Conservation (phyloP, 2,888 invertebrate genomes). For the Caenorhabditis afra region DNA sequence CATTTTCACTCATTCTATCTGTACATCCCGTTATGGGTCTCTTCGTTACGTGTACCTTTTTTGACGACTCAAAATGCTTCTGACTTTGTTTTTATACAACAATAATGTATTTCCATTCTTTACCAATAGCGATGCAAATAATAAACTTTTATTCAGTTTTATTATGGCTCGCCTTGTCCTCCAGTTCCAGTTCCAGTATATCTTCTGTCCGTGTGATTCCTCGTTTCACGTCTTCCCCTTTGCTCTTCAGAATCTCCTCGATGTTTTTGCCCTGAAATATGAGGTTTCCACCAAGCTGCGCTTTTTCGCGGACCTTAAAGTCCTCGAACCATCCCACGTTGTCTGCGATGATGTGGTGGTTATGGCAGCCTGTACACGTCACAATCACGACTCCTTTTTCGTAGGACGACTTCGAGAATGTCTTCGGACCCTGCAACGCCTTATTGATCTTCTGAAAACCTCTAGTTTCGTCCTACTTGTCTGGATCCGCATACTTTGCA, state of each 20-base stretch:
- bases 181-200: constrained; percentile 4
- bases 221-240: constrained; percentile 88
- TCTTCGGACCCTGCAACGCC: constrained; percentile 76
- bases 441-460: background rate
- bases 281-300: no score
- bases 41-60: background rate
- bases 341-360: constrained; percentile 95
- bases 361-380: constrained; percentile 90
- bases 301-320: constrained; percentile 66
- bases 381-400: constrained; percentile 89
- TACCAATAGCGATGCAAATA: background rate
- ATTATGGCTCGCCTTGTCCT: background rate
- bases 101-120: background rate
- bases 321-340: constrained; percentile 95
- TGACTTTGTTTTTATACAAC: background rate
- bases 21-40: no score
- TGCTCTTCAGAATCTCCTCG: constrained; percentile 90
- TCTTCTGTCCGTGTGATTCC: constrained; percentile 26
- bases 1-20: background rate
- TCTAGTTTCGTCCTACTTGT: constrained; percentile 82
- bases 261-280: constrained; percentile 87
- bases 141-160: background rate
- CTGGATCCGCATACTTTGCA: constrained; percentile 91
- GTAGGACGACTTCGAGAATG: constrained; percentile 76
- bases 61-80: background rate